Evolutionary conservation across 2,797 vertebrate species (phyloP).

Genomic region (Peromyscus melanophrys): DNA sequence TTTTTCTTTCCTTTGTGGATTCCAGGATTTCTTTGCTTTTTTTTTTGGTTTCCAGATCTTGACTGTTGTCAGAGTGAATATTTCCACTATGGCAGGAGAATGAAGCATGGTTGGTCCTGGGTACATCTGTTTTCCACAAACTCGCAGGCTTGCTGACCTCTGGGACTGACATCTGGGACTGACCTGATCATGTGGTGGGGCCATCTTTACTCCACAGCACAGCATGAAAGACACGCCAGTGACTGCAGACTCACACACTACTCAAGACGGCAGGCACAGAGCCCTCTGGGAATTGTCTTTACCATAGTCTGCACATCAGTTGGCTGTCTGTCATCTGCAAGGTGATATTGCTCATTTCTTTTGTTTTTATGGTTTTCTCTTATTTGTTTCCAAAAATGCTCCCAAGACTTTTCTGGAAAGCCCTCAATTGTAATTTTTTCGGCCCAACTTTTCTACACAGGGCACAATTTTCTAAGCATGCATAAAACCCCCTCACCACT

Average conservation of each 20-base stretch:
- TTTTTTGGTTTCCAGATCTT: not conserved
- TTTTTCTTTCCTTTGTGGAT: not conserved
- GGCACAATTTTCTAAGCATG: conserved; percentile 20
- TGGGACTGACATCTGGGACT: not conserved
- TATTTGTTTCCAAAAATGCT: conserved; percentile 9
- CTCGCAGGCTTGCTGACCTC: not conserved
- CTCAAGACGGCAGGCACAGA: too few relatives aligned
- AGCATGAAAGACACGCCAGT: not conserved
- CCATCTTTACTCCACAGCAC: rapidly evolving
- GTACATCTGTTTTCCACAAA: not conserved
- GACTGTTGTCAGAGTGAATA: not conserved
- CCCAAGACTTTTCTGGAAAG: conserved; percentile 32
- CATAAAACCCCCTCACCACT: not conserved
- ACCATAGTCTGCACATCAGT: rapidly evolving
- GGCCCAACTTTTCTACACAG: not conserved
- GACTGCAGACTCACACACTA: rapidly evolving
- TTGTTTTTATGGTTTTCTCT: not conserved
- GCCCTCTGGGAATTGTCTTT: not conserved
- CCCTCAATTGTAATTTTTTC: not conserved
- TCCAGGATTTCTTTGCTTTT: not conserved
- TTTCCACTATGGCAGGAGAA: not conserved
- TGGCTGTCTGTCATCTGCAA: not conserved
- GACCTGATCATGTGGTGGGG: not conserved
- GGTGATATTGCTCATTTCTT: not conserved
- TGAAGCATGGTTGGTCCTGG: not conserved